These are phyloP conservation scores for Hydrotaea cyrtoneurina DNA, from an alignment of 2,888 invertebrate species.

Conservation along the genomic window DNA sequence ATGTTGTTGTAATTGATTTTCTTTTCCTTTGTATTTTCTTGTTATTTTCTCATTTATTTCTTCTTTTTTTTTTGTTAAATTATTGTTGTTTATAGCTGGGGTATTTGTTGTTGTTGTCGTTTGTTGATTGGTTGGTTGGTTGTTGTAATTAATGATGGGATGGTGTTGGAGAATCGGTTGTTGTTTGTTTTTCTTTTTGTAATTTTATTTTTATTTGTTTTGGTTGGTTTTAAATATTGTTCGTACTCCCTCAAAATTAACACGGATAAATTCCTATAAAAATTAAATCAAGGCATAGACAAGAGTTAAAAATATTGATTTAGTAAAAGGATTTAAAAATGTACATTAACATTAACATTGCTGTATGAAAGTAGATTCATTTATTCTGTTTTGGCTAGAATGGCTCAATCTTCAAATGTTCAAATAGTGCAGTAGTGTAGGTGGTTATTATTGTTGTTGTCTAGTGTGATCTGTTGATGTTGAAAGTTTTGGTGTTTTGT, in stretches of 20 bases:
- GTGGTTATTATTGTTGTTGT: background rate
- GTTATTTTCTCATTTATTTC: too few relatives aligned
- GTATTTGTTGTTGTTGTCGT: constrained; percentile 58
- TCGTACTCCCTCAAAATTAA: constrained; percentile 80
- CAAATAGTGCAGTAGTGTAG: background rate
- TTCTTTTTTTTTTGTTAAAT: constrained; percentile 29
- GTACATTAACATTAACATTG: too few relatives aligned
- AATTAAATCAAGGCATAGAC: constrained; percentile 6
- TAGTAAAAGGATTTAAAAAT: constrained; percentile 32
- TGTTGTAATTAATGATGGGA: constrained; percentile 57
- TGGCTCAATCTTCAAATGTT: constrained; percentile 11
- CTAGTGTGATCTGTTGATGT: background rate
- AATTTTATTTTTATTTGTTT: constrained; percentile 68
- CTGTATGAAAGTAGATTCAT: constrained; percentile 4
- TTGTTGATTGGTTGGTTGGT: constrained; percentile 46
- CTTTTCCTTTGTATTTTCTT: constrained; percentile 31
- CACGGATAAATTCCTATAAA: constrained; percentile 81
- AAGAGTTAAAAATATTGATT: background rate
- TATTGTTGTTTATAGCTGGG: constrained; percentile 68
- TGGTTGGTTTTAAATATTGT: constrained; percentile 69
- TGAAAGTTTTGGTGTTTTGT: background rate
- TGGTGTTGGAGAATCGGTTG: constrained; percentile 54
- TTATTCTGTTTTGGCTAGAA: constrained; percentile 13
- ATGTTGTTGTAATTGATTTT: constrained; percentile 35
- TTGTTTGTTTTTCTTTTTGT: constrained; percentile 59